Percentiles rank a stretch among this genome's conserved stretches.
These are phyloP conservation scores for Todiramphus chloris DNA, from an alignment of 2,113 vertebrate genomes.

Conservation along the genomic window DNA sequence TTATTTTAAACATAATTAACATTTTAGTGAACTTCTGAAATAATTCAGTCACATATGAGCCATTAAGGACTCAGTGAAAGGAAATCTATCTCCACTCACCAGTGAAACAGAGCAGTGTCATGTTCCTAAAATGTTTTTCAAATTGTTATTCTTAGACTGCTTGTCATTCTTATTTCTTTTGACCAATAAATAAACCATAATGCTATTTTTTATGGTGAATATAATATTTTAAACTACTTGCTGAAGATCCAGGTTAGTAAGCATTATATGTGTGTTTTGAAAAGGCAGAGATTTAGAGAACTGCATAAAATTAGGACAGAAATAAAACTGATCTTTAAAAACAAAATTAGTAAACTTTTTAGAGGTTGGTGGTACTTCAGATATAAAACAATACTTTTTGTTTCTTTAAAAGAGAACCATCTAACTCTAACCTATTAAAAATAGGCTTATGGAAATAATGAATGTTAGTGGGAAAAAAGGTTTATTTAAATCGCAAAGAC, in stretches of 20 bases:
- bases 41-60: background rate
- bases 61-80: background rate
- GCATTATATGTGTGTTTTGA: background rate
- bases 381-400: background rate
- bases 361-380: background rate
- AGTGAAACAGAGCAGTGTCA: background rate
- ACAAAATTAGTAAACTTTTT: background rate
- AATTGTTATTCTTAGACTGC: background rate
- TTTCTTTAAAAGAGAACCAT: background rate
- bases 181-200: background rate
- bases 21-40: conserved; percentile 11
- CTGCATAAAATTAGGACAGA: background rate
- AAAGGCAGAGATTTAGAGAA: background rate
- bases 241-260: background rate
- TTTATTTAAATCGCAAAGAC: background rate
- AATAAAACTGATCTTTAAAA: background rate
- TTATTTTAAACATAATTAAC: background rate
- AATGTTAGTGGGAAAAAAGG: background rate
- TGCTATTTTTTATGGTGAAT: background rate
- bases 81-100: background rate
- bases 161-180: background rate
- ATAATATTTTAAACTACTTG: background rate
- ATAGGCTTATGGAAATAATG: background rate
- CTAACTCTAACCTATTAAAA: background rate
- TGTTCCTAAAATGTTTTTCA: background rate